A percentile compares a stretch with the other conserved stretches of the same genome.
Evolutionary conservation across 92 coral and sea anemone species (phyloP).

Genomic region (Siderastrea radians): DNA sequence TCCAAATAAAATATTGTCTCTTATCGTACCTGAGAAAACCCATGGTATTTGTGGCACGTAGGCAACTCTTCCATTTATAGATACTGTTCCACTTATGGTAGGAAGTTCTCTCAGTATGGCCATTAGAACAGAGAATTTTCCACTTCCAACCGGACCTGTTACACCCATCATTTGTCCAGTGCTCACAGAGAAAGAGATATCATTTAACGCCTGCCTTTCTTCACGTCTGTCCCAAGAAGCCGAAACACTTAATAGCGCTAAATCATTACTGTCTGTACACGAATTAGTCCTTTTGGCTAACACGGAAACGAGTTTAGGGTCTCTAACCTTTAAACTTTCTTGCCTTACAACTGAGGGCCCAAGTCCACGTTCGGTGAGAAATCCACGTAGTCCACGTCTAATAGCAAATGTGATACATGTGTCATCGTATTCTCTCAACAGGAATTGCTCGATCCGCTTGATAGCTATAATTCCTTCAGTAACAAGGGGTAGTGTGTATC

Average conservation of each 20-base stretch:
- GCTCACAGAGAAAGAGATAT: no score
- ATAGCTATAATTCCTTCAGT: conserved; percentile 1
- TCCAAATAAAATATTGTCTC: conserved; percentile 38
- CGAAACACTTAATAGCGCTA: neutral
- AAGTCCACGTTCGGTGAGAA: neutral
- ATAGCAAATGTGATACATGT: no score
- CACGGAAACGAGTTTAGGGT: no score
- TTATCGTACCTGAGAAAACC: neutral
- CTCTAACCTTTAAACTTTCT: no score
- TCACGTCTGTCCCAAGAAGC: neutral
- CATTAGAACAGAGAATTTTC: conserved; percentile 36
- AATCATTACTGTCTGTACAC: neutral
- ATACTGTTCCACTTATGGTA: no score
- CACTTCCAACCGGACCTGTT: conserved; percentile 22
- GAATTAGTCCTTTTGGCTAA: neutral
- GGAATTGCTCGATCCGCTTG: conserved; percentile 5
- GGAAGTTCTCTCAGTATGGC: conserved; percentile 9
- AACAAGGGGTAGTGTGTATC: neutral
- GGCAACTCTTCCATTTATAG: conserved; percentile 2
- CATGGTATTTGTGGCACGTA: conserved; percentile 18
- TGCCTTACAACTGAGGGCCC: neutral
- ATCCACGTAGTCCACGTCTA: neutral
- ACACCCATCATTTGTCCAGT: no score
- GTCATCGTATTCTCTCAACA: neutral
- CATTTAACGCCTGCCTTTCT: no score